Base-by-base conservation (phyloP, 64 coral and sea anemone genomes). In the Astreopora myriophthalma region DNA sequence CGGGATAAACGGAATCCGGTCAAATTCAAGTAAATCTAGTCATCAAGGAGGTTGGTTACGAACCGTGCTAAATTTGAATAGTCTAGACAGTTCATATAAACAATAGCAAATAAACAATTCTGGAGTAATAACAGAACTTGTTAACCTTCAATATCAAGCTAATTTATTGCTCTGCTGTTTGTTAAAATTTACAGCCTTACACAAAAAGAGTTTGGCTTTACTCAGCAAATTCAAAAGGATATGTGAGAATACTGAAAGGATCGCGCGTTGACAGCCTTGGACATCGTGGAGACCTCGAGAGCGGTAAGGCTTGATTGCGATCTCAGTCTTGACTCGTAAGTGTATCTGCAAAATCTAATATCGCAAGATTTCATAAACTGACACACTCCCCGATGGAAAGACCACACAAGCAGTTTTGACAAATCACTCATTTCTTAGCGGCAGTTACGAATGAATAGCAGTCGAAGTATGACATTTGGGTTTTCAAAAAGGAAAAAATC, bases 51-150 rank as follows among this genome's bases (percentile, higher is more conserved):
- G 79, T 25, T 65, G 34, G 25, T 65, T 63, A 3, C 26, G 16
- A 0, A 16, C 32, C 22, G 12, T 62, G 8, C 8, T 64, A 26
- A 36, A 26, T 83, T 30, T 64, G 55, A 24, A 65, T 65, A 64
- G 79, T 83, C 79, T 83, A 64, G 79, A 36, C 79, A 13, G n/a
- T 83, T 83, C 79, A 64, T 83, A 62, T 64, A 64, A 40, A 83
- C 79, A 83, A 83, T 83, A 64, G 33, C 31, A 64, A 83, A 83
- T 83, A 83, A 83, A 64, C 79, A 39, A 35, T 65, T 36, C 34
- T 82, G 58, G 58, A 63, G 51, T 83, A 83, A 60, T 63, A 64
- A 64, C 65, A 19, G 55, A 37, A 8, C 22, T 65, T 37, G 22
- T 63, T 64, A 35, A 34, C 33, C 32, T 37, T 6, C 79, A 36